Base-by-base conservation (phyloP, 1,140 invertebrate species). In the Ganaspis sp. region DNA sequence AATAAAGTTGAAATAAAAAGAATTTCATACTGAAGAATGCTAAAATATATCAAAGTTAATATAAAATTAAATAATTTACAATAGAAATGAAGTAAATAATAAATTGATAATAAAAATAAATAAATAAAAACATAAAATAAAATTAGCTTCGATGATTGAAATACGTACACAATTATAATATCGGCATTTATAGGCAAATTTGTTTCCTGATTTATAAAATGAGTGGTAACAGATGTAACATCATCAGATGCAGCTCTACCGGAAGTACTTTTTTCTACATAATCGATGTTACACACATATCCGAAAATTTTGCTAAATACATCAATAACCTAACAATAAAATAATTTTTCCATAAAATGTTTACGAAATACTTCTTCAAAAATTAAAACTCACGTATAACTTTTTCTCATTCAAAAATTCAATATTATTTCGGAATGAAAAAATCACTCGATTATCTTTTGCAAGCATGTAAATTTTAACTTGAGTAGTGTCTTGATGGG, bases 211-310 rank as follows among this genome's bases (percentile, higher is more conserved):
- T 88, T 77, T 34, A 93, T 91, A 85, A 93, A 93, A 85, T 93
- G 92, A 12, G 90, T 88, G 40, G 86, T 87, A 64, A 92, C 87
- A 54, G 91, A 89, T 1, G 91, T 92, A 71, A 85, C 72, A 76
- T 89, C 87, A 1, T 89, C 86, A 1, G 84, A 72, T 1, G 90
- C 89, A 69, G 76, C 73, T 15, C 71, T 73, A 9, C 11, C 70
- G 78, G 89, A 84, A 23, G 78, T 84, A 21, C 82, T 84, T 1
- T 87, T 90, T 49, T 90, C 76, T 69, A 92, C 88, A 73, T 91
- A 88, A 84, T 93, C 92, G 74, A 93, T 89, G 83, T 92, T 92
- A 82, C 92, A 93, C 26, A 85, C 87, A 87, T 91, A 92, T 38
- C 80, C 75, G 81, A 92, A 92, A 0, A 84, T 84, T 1, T 80